A percentile compares a stretch with the other conserved stretches of the same genome.
These are phyloP conservation scores for Lasaia peninsularis DNA, from an alignment of 1,140 invertebrate genomes.

Conservation along the genomic window DNA sequence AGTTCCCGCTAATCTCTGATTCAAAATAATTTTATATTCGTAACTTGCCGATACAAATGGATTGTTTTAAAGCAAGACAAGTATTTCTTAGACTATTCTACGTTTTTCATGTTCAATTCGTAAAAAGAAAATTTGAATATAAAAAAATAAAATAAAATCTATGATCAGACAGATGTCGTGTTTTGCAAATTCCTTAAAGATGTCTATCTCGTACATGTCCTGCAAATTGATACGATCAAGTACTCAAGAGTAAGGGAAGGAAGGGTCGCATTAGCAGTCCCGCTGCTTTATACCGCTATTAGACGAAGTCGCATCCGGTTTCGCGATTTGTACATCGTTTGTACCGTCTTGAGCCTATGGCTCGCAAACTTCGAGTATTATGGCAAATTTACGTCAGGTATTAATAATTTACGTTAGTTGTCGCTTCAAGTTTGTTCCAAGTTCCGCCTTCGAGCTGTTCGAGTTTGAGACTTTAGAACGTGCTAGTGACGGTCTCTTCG, in stretches of 20 bases:
- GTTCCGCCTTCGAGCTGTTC: conserved; percentile 36
- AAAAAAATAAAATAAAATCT: no score
- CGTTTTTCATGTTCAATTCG: no score
- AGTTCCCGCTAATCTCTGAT: no score
- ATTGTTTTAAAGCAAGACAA: no score
- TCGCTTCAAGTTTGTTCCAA: conserved; percentile 56
- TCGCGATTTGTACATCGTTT: conserved; percentile 65
- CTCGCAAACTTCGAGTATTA: conserved; percentile 57
- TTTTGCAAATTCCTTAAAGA: conserved; percentile 27
- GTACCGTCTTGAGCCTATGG: conserved; percentile 53
- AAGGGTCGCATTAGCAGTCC: conserved; percentile 40
- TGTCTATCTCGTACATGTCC: conserved; percentile 49
- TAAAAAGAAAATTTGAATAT: no score
- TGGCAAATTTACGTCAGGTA: conserved; percentile 75
- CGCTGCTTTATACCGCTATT: conserved; percentile 57
- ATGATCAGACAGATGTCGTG: no score
- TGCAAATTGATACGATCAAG: conserved; percentile 65
- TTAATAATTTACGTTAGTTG: conserved; percentile 74
- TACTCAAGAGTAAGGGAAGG: conserved; percentile 24
- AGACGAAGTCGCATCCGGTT: conserved; percentile 46
- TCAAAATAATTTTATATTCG: no score
- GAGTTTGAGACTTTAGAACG: conserved; percentile 51
- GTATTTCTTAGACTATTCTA: no score
- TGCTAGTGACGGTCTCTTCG: conserved; percentile 55
- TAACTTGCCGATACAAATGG: no score